Base-by-base conservation (phyloP, 1,140 invertebrate genomes). In the Euschistus heros region DNA sequence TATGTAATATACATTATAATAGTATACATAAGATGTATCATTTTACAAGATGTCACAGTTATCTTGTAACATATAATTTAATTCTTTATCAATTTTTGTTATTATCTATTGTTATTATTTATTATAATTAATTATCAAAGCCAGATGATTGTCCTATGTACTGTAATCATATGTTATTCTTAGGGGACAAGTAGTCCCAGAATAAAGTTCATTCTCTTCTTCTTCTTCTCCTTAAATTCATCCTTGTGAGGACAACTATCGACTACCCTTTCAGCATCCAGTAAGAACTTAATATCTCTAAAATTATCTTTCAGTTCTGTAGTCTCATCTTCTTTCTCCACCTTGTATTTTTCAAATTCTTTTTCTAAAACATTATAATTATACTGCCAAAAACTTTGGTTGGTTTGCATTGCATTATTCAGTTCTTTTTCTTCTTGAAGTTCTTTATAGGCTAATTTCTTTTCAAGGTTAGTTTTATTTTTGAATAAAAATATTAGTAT, bases 241-340 rank as follows among this genome's bases (percentile, higher is more conserved):
- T 87, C 83, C 60, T 79, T 79, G 18, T 84, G 67, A 14, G 79
- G 77, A 65, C 68, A 68, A 50, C 66, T 67, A 37, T 52, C 68
- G 18, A 74, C 72, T 67, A 72, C 77, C 24, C 86, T 80, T 72
- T 90, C 87, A 14, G 92, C 93, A 70, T 97, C 91, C 64, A 98
- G 81, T 74, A 88, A 96, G 78, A 97, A 94, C 92, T 98, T 96
- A 0, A 99, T 78, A 81, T 98, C 95, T 15, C 91, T 79, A 0
- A 98, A 77, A 78, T 98, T 94, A 69, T 97, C 94, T 70, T 88
- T 84, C 14, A 98, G 78, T 17, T 95, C 92, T 0, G 74, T 67
- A 2, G 94, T 80, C 81, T 95, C 88, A 70, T 81, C 71, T 78
- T 73, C 83, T 72, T 86, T 86, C 22, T 69, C 66, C 17, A 69